These are phyloP conservation scores for Lasius fuliginosus DNA, from an alignment of 2,888 invertebrate genomes.

Conservation along the genomic window DNA sequence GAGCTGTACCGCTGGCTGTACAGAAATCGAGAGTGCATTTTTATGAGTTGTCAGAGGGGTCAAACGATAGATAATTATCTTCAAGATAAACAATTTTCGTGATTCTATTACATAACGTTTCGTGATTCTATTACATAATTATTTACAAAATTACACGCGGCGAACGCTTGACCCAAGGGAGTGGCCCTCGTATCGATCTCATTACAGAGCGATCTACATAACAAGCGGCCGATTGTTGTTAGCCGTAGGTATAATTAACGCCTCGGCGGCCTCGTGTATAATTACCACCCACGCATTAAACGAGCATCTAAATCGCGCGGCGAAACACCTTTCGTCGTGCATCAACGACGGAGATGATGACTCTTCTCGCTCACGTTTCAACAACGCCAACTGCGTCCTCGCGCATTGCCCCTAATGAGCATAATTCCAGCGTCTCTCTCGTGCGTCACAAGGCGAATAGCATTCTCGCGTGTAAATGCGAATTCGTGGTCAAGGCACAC, in stretches of 20 bases:
- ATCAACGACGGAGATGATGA: conserved; percentile 5
- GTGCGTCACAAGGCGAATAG: conserved; percentile 10
- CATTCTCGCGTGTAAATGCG: conserved; percentile 23
- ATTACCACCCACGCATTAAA: conserved; percentile 33
- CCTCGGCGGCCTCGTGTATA: not conserved
- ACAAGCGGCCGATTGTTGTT: conserved; percentile 43
- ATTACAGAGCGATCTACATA: conserved; percentile 24
- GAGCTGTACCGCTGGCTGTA: conserved; percentile 53
- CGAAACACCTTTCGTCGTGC: not conserved
- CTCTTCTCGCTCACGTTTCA: not conserved
- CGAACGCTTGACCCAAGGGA: not conserved
- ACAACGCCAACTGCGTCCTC: too few species aligned
- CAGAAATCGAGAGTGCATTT: not conserved
- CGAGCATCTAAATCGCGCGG: conserved; percentile 20
- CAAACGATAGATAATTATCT: not conserved
- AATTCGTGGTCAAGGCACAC: conserved; percentile 36
- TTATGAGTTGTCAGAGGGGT: not conserved
- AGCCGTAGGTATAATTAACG: not conserved
- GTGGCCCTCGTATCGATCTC: not conserved
- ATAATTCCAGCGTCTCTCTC: conserved; percentile 31
- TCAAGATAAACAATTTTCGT: not conserved
- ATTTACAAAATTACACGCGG: conserved; percentile 28
- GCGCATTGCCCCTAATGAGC: not conserved
- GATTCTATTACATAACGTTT: not conserved
- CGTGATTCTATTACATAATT: conserved; percentile 4